Evolutionary conservation across 1,140 invertebrate genomes (phyloP).

Genomic region (Episyrphus balteatus): DNA sequence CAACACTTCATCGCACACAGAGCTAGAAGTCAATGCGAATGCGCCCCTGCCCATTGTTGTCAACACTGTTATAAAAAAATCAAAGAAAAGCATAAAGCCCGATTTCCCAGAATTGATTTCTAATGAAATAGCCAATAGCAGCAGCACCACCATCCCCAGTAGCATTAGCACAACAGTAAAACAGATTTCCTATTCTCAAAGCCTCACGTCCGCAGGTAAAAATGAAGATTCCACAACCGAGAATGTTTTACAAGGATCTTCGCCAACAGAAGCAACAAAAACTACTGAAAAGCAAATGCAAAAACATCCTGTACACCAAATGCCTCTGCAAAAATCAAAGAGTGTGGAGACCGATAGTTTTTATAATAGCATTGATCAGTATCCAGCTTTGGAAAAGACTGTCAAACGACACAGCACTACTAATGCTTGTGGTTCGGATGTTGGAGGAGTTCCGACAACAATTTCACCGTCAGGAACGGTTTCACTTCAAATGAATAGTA

Average conservation of each 20-base stretch:
- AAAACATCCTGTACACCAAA: constrained; percentile 7
- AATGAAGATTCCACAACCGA: background rate
- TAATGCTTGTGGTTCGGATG: constrained; percentile 12
- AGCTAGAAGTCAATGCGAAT: background rate
- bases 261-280: constrained; percentile 3
- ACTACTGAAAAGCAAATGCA: constrained; percentile 1
- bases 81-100: constrained; percentile 16
- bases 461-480: background rate
- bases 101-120: constrained; percentile 26
- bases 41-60: background rate
- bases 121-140: background rate
- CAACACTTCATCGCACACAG: background rate
- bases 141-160: background rate
- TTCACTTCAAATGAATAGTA: background rate
- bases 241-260: background rate
- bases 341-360: constrained; percentile 32
- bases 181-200: constrained; percentile 14
- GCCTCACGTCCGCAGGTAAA: constrained; percentile 4
- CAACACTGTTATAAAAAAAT: constrained; percentile 7
- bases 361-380: constrained; percentile 29
- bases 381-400: constrained; percentile 34
- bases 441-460: background rate
- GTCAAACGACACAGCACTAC: constrained; percentile 31
- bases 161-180: background rate
- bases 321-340: constrained; percentile 31